Evolutionary conservation across 2,113 vertebrate genomes (phyloP), one percentile per base, ranked within the genome.

Genomic region (Saguinus imperator): DNA sequence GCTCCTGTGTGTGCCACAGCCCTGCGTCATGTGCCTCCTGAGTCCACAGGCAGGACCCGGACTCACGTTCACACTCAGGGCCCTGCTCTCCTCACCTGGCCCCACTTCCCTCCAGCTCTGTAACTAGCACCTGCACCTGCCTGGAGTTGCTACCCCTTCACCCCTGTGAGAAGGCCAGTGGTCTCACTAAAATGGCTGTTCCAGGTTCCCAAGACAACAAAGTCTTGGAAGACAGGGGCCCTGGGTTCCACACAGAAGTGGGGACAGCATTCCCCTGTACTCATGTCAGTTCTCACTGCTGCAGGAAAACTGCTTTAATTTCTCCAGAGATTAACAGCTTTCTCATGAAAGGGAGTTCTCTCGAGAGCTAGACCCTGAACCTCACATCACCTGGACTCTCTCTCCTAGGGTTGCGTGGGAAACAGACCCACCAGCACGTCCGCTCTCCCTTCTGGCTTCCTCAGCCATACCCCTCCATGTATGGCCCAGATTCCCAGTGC

Each of bases 331-430:
- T 13, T 55, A 32, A 3, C 7, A n/a, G 37, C 7, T 27, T 32
- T 50, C 37, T 58, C 35, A 1, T 6, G 45, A 12, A 17, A 7
- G 35, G 12, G 64, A 35, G 64, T 32, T 66, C 5, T 66, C 35
- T 29, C 64, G 35, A 35, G 27, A 25, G 64, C 29, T 5, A 32
- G 64, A 29, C 29, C 16, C 66, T 6, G 29, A 35, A 50, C 80
- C 29, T 6, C 2, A 2, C 2, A 2, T 5, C 5, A 27, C 0
- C 2, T 10, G 43, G 14, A 1, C 7, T 52, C 29, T n/a, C 55
- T 3, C 16, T 70, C 45, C 66, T 5, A 20, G 25, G 61, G 35
- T 12, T 91, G 35, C 5, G 0, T 12, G 21, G 48, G 32, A 32
- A 58, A n/a, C 14, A 86, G 25, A 64, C 16, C 3, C 12, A 6